Conservation (phyloP, 2,888 invertebrate species). For the Pycnomerus fuliginosus region DNA sequence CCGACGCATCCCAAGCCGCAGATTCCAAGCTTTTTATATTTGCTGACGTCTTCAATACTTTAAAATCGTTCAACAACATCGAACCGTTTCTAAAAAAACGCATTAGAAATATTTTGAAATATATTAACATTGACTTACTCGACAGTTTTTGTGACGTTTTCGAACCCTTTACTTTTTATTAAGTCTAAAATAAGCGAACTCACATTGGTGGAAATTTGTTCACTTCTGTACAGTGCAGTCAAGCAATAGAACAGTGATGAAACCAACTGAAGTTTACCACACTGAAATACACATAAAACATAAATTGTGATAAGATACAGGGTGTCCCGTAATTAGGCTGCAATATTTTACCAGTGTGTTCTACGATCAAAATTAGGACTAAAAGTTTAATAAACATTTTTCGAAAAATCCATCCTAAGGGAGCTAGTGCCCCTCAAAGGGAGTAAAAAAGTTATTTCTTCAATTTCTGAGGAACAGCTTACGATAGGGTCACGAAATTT, state of each 20-base stretch:
- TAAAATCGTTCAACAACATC: conserved; percentile 53
- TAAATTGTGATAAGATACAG: conserved; percentile 1
- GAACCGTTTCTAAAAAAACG: conserved; percentile 51
- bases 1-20: conserved; percentile 51
- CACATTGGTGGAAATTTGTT: conserved; percentile 22
- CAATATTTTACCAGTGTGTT: too few species aligned
- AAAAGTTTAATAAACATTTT: too few species aligned
- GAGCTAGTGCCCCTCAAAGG: too few species aligned
- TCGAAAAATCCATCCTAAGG: too few species aligned
- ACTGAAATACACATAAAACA: conserved; percentile 43
- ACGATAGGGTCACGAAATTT: too few species aligned
- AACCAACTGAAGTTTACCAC: conserved; percentile 48
- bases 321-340: too few species aligned
- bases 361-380: too few species aligned
- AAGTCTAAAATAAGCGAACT: conserved; percentile 43
- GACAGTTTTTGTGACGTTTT: conserved; percentile 51
- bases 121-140: conserved; percentile 43
- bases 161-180: conserved; percentile 54
- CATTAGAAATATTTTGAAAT: too few species aligned
- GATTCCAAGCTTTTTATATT: conserved; percentile 54
- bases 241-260: conserved; percentile 42
- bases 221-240: conserved; percentile 23
- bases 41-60: conserved; percentile 47
- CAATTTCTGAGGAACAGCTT: too few species aligned
- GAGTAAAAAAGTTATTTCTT: too few species aligned